These are phyloP conservation scores for Henricia sp. DNA, from an alignment of 53 echinoderm and acorn worm genomes.

Conservation along the genomic window DNA sequence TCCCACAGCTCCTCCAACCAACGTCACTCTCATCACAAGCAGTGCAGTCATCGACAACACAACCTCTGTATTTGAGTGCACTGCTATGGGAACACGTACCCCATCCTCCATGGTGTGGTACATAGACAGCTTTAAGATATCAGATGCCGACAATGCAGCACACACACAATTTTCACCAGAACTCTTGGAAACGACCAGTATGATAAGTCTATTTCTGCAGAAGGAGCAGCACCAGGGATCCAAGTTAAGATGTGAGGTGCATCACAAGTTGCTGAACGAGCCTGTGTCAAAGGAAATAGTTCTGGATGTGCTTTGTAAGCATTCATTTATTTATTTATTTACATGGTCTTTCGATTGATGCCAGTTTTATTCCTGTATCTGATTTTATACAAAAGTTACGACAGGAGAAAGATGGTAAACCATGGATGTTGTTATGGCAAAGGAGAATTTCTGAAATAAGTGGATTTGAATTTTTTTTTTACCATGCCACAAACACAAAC, in stretches of 20 bases:
- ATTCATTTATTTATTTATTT: too few relatives aligned
- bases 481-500: too few relatives aligned
- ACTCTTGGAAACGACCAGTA: conserved; percentile 4
- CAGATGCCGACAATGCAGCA: background rate
- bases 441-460: too few relatives aligned
- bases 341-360: too few relatives aligned
- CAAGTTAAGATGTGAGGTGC: conserved; percentile 15
- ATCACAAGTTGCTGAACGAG: background rate
- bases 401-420: too few relatives aligned
- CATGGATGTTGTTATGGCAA: too few relatives aligned
- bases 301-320: conserved; percentile 21
- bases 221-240: conserved; percentile 7
- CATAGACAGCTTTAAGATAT: background rate
- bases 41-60: conserved; percentile 1
- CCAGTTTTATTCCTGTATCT: too few relatives aligned
- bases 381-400: too few relatives aligned
- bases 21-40: background rate
- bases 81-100: background rate
- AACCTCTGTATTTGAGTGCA: background rate
- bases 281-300: background rate
- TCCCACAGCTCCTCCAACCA: conserved; percentile 16
- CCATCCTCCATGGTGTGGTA: conserved; percentile 20
- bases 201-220: background rate
- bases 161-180: background rate
- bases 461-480: too few relatives aligned